Evolutionary conservation across 2,113 vertebrate genomes (phyloP), one percentile per base, ranked within the genome.

Genomic region (Pholis gunnellus): DNA sequence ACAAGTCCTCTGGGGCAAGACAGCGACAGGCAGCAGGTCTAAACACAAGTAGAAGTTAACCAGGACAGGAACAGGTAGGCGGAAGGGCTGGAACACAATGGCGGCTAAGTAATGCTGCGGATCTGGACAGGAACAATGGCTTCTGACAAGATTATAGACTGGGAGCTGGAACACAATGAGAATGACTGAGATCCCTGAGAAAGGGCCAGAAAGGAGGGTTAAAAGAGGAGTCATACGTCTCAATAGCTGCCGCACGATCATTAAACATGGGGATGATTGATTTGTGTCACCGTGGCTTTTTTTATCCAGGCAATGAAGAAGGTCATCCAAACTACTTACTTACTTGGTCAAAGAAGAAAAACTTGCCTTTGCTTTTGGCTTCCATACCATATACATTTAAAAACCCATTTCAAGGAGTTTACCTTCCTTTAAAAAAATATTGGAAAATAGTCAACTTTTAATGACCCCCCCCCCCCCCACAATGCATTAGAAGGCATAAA

Each of bases 1-100:
- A 9, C 25, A 67, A 74, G 29, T 50, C 50, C 67, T 65, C 66
- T 48, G 9, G 52, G 52, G 18, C 5, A n/a, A 44, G 42, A 42
- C 54, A 59, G 34, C 9, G 34, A 52, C 29, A 31, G 50, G n/a
- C 17, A 42, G 79, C 72, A 20, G 25, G 36, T 57, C 15, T 27
- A 27, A 50, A 74, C 42, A 34, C 36, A 56, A 42, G 17, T 50
- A 71, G 31, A 44, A 48, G 25, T 48, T 74, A 73, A 67, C 29
- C 15, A 15, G 50, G 59, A 20, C 15, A 38, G 15, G 9, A 22
- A 61, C 27, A 50, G n/a, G 40, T 27, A 31, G 56, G 36, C 31
- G 40, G n/a, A 52, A 52, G 2, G 27, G 11, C 34, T 20, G 9
- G 7, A 34, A 25, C 10, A 68, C 15, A 50, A 59, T 4, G 22